Percentiles rank a stretch among this genome's conserved stretches.
Evolutionary conservation across 2,113 vertebrate species (phyloP).

Genomic region (Daphoenositta chrysoptera): DNA sequence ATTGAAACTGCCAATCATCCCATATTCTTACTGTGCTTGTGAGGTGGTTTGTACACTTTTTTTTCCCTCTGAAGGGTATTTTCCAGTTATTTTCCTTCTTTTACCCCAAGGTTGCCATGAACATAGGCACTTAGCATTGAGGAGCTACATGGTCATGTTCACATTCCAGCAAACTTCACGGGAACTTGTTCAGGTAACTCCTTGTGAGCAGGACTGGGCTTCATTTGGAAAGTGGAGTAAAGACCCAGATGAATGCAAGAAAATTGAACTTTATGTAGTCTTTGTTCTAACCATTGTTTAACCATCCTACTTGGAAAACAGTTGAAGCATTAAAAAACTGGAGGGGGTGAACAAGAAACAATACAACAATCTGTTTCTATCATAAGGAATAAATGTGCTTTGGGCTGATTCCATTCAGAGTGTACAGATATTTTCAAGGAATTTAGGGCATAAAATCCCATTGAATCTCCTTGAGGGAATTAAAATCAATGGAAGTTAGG

Average conservation of each 20-base stretch:
- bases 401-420: conserved; percentile 23
- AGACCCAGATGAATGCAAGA: background rate
- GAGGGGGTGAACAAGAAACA: conserved; percentile 47
- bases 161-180: background rate
- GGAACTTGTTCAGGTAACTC: background rate
- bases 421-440: conserved; percentile 40
- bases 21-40: background rate
- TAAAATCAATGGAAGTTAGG: conserved; percentile 23
- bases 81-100: background rate
- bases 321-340: conserved; percentile 44
- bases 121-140: background rate
- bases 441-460: conserved; percentile 36
- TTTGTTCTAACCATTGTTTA: conserved; percentile 47
- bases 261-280: conserved; percentile 37
- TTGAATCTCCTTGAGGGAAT: conserved; percentile 25
- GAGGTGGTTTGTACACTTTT: background rate
- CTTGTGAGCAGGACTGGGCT: background rate
- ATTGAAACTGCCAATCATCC: background rate
- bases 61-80: background rate
- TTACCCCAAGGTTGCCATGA: background rate
- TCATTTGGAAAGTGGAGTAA: background rate
- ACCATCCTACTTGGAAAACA: conserved; percentile 34
- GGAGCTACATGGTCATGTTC: background rate
- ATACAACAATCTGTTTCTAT: conserved; percentile 53
- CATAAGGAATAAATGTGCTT: conserved; percentile 50